Evolutionary conservation across 2,888 invertebrate species (phyloP).

Genomic region (Machimus rusticus): DNA sequence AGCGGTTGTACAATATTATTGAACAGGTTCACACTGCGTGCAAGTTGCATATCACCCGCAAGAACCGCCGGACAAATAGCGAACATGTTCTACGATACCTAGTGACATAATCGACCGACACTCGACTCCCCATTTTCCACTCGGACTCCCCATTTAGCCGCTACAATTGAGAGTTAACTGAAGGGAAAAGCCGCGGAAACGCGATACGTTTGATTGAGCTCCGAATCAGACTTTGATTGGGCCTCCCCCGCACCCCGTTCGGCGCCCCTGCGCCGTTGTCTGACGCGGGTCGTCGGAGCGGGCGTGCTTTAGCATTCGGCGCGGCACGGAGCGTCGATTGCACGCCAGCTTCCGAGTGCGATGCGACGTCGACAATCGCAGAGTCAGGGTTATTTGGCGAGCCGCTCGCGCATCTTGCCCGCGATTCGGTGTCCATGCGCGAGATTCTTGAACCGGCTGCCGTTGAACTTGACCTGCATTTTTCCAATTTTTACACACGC

Average conservation of each 20-base stretch:
- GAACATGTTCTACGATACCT: background rate
- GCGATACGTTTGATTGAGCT: background rate
- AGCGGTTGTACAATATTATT: background rate
- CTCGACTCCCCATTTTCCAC: background rate
- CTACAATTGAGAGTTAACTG: background rate
- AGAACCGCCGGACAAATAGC: background rate
- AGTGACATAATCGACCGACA: background rate
- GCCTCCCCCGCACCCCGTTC: background rate
- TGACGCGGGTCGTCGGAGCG: too few relatives aligned
- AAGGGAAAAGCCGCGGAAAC: conserved; percentile 15
- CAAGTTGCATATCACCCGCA: background rate
- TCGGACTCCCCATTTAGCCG: background rate
- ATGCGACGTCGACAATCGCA: background rate
- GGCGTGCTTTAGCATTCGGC: background rate
- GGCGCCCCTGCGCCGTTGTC: background rate
- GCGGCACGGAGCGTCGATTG: background rate
- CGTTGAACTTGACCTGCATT: background rate
- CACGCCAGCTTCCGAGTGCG: background rate
- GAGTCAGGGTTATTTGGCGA: background rate
- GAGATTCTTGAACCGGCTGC: background rate
- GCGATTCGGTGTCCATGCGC: background rate
- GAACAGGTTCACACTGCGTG: background rate
- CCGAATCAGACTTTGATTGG: conserved; percentile 1
- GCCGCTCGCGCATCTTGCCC: background rate
- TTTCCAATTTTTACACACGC: background rate